A percentile compares a stretch with the other conserved stretches of the same genome.
These are phyloP conservation scores for Charanyca ferruginea DNA, from an alignment of 2,888 invertebrate genomes.

Conservation along the genomic window DNA sequence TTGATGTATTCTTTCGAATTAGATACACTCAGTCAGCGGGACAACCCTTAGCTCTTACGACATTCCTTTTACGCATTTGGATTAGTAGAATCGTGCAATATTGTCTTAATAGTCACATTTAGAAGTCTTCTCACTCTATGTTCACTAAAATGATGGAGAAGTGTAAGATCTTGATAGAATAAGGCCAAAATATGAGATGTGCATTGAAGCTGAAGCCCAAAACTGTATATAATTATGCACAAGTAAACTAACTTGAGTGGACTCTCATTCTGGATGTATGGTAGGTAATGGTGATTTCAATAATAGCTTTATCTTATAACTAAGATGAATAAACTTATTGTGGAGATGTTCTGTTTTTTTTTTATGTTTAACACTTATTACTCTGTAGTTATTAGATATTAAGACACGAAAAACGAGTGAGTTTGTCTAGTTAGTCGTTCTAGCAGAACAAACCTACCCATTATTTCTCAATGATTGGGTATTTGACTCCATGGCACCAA, in stretches of 20 bases:
- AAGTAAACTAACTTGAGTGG: conserved; percentile 46
- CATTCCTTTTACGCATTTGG: conserved; percentile 63
- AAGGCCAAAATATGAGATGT: conserved; percentile 36
- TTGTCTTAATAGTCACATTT: conserved; percentile 57
- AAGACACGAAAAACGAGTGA: no score
- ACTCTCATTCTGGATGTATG: conserved; percentile 60
- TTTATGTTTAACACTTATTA: not conserved
- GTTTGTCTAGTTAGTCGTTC: no score
- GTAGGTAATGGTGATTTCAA: conserved; percentile 71
- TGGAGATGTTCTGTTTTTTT: conserved; percentile 64
- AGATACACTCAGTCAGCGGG: conserved; percentile 7
- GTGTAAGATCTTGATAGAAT: conserved; percentile 49
- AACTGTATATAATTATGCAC: conserved; percentile 64
- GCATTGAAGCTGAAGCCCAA: conserved; percentile 50
- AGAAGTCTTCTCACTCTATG: conserved; percentile 48
- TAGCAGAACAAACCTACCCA: no score
- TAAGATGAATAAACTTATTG: conserved; percentile 76
- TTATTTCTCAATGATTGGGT: no score
- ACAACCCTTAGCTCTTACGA: conserved; percentile 47
- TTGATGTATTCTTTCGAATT: conserved; percentile 31
- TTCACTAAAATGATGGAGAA: conserved; percentile 33
- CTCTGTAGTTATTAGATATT: not conserved
- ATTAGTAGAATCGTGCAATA: conserved; percentile 61
- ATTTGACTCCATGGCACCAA: no score
- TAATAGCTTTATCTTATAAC: conserved; percentile 75